phyloP scores from a whole-genome alignment of 1,140 invertebrate genomes.

The Eupeodes corollae region DNA sequence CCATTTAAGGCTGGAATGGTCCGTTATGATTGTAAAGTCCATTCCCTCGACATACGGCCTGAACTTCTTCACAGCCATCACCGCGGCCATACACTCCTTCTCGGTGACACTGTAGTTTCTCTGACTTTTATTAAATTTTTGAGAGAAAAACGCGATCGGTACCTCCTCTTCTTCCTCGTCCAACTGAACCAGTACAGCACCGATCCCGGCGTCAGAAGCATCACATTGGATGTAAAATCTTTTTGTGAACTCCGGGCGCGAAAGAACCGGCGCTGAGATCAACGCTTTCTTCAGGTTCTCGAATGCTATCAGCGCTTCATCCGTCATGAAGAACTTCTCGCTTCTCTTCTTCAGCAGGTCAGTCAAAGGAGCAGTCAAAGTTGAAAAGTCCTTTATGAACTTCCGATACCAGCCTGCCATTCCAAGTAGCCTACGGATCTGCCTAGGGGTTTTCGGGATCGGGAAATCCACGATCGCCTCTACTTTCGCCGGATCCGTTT shows the following conservation, averaged over 20 bases:
- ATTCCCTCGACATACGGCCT: constrained; percentile 35
- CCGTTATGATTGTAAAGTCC: constrained; percentile 39
- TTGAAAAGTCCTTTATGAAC: neutral
- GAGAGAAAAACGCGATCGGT: constrained; percentile 21
- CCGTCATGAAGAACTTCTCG: no score
- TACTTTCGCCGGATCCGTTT: constrained; percentile 10
- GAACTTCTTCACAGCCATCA: constrained; percentile 37
- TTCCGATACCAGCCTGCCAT: neutral
- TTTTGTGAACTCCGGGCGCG: no score
- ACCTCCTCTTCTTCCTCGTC: constrained; percentile 11
- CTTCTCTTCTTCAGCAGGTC: no score
- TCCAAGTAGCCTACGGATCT: neutral
- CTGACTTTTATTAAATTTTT: constrained; percentile 5
- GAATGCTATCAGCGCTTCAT: neutral
- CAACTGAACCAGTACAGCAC: constrained; percentile 9
- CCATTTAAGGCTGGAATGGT: constrained; percentile 39
- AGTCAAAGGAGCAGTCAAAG: no score
- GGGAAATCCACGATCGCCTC: constrained; percentile 7
- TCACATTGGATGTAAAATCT: no score
- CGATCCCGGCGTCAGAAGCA: no score
- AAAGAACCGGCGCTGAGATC: no score
- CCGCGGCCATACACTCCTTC: constrained; percentile 38
- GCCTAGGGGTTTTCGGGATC: neutral
- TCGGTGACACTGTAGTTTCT: constrained; percentile 38
- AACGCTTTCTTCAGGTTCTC: no score